Percentiles rank a stretch among this genome's conserved stretches.
These are phyloP conservation scores for Drosophila pseudoobscura DNA, from an alignment of 1,140 invertebrate genomes.

Conservation along the genomic window DNA sequence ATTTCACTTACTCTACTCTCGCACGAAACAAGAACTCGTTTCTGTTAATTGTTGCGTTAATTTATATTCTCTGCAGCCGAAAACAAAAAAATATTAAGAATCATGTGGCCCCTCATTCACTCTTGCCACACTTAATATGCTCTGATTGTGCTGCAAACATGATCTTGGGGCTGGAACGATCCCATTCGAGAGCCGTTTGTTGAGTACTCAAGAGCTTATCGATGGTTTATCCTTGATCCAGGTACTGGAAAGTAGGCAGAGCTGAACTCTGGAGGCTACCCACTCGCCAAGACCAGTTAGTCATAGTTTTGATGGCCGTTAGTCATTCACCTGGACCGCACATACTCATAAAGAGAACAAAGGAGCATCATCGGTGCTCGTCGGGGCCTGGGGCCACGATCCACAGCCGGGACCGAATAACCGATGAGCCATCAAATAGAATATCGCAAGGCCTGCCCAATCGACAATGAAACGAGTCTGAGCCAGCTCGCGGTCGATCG, in stretches of 20 bases:
- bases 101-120: constrained; percentile 3
- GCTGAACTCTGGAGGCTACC: constrained; percentile 24
- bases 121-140: constrained; percentile 53
- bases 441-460: constrained; percentile 22
- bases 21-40: constrained; percentile 31
- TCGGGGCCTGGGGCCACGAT: constrained; percentile 22
- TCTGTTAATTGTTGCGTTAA: constrained; percentile 61
- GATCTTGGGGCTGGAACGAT: constrained; percentile 14
- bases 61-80: constrained; percentile 50
- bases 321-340: constrained; percentile 41
- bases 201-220: constrained; percentile 1
- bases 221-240: no score
- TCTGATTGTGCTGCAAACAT: constrained; percentile 42
- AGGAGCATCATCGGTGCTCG: constrained; percentile 4
- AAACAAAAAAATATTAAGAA: constrained; percentile 17
- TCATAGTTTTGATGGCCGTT: constrained; percentile 44
- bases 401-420: constrained; percentile 13
- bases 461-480: constrained; percentile 21
- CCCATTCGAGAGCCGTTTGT: no score
- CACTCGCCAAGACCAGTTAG: constrained; percentile 31
- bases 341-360: constrained; percentile 32
- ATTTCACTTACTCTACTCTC: constrained; percentile 6
- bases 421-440: constrained; percentile 48
- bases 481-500: background rate
- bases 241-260: no score